phyloP scores from a whole-genome alignment of 2,797 vertebrate genomes.

The Acipenser transmontanus region DNA sequence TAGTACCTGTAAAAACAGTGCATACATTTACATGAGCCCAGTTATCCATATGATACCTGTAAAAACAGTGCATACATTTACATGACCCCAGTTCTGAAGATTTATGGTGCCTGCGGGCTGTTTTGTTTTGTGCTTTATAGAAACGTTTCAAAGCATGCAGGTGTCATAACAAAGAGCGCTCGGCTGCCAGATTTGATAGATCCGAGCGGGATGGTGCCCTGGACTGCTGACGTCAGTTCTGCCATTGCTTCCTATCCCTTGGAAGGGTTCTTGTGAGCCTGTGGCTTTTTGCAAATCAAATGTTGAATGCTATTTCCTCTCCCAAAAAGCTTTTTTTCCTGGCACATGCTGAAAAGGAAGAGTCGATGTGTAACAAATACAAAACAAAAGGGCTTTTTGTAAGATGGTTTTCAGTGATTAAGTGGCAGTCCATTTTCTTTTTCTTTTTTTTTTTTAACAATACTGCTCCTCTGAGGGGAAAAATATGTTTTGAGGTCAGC shows the following conservation, averaged over 20 bases:
- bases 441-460: too few relatives aligned
- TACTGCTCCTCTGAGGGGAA: too few relatives aligned
- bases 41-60: too few relatives aligned
- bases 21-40: too few relatives aligned
- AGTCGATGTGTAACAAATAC: constrained; percentile 4
- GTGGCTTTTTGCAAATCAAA: background rate
- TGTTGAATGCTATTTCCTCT: constrained; percentile 4
- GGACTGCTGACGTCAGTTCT: background rate
- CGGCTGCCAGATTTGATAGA: background rate
- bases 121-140: too few relatives aligned
- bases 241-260: background rate
- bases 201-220: background rate
- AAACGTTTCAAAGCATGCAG: background rate
- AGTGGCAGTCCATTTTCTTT: too few relatives aligned
- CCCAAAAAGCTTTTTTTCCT: constrained; percentile 11
- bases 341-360: constrained; percentile 9
- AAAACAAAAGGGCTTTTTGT: background rate
- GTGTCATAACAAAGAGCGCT: background rate
- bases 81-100: too few relatives aligned
- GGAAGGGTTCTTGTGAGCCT: background rate
- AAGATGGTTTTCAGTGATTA: too few relatives aligned
- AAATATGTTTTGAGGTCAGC: too few relatives aligned
- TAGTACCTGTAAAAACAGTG: too few relatives aligned
- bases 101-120: too few relatives aligned
- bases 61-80: too few relatives aligned